Conservation (phyloP, 2,797 vertebrate genomes). For the Myotis pilosus region DNA sequence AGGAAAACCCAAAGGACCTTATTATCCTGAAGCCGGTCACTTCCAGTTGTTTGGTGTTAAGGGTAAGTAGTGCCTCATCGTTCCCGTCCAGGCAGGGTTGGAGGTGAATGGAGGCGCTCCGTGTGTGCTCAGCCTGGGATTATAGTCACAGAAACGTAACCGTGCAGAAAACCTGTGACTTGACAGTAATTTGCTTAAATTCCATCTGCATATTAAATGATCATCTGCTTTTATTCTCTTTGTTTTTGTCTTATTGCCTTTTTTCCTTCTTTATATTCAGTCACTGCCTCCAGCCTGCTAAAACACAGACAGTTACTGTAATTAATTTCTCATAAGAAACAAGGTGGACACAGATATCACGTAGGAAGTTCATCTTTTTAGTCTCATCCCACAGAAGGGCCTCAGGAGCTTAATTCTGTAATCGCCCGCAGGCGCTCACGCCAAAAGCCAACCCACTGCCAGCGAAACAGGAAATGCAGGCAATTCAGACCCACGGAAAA, state of each 20-base stretch:
- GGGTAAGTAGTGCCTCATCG: not conserved
- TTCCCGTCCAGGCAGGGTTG: not conserved
- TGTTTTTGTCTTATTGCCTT: not conserved
- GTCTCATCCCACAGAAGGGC: not conserved
- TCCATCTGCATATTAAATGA: not conserved
- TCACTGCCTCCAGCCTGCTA: not conserved
- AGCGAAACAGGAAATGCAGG: not conserved
- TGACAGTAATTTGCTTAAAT: not conserved
- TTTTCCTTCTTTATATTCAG: not conserved
- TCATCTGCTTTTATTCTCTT: not conserved
- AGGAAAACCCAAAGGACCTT: conserved; percentile 30
- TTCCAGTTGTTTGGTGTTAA: not conserved
- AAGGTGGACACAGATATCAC: too few relatives aligned
- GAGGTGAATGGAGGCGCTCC: not conserved
- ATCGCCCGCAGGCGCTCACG: not conserved
- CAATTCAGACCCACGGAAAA: not conserved
- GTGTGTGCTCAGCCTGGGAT: not conserved
- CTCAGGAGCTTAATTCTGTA: not conserved
- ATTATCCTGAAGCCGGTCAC: conserved; percentile 17
- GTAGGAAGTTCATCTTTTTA: not conserved
- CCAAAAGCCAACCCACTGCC: not conserved
- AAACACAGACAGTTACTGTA: not conserved
- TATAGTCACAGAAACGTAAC: not conserved
- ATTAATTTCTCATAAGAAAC: not conserved
- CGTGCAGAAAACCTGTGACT: not conserved